Conservation (phyloP, 1,140 invertebrate species). For the Drosophila miranda region DNA sequence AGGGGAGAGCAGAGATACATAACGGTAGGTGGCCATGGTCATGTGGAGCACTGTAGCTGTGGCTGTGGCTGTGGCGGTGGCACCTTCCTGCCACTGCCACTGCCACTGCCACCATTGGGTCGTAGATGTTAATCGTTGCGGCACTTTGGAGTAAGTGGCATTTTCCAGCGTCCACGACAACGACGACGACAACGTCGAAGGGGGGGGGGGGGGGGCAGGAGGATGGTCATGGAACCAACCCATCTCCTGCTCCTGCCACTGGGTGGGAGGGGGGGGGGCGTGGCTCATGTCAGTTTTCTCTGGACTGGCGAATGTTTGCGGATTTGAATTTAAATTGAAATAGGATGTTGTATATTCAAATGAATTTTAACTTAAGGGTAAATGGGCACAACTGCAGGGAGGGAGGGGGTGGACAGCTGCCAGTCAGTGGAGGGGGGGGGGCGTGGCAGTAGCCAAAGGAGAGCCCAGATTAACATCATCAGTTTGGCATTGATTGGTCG, state of each 20-base stretch:
- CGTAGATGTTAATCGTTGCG: conserved; percentile 80
- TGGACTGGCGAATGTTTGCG: conserved; percentile 77
- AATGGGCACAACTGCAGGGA: conserved; percentile 33
- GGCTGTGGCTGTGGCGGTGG: not conserved
- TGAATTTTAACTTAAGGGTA: conserved; percentile 82
- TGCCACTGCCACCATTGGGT: conserved; percentile 42
- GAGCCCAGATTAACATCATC: conserved; percentile 80
- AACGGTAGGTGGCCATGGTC: conserved; percentile 60
- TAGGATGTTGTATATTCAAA: conserved; percentile 82
- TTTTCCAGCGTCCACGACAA: conserved; percentile 74
- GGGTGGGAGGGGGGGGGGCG: conserved; percentile 49
- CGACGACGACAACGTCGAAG: conserved; percentile 39
- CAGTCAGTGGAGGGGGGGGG: conserved; percentile 22
- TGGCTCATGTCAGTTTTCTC: conserved; percentile 68
- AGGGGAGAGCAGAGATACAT: conserved; percentile 42
- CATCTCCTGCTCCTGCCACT: conserved; percentile 8
- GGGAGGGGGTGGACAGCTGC: conserved; percentile 10
- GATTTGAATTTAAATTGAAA: conserved; percentile 83
- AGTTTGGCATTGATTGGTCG: conserved; percentile 82
- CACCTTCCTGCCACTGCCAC: conserved; percentile 11
- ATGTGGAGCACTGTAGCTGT: conserved; percentile 22
- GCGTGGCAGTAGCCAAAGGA: conserved; percentile 36
- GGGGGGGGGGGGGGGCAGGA: conserved; percentile 5
- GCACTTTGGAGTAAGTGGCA: conserved; percentile 80
- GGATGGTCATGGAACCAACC: conserved; percentile 19